phyloP scores from a whole-genome alignment of 2,888 invertebrate genomes.

The Phlogophora meticulosa region DNA sequence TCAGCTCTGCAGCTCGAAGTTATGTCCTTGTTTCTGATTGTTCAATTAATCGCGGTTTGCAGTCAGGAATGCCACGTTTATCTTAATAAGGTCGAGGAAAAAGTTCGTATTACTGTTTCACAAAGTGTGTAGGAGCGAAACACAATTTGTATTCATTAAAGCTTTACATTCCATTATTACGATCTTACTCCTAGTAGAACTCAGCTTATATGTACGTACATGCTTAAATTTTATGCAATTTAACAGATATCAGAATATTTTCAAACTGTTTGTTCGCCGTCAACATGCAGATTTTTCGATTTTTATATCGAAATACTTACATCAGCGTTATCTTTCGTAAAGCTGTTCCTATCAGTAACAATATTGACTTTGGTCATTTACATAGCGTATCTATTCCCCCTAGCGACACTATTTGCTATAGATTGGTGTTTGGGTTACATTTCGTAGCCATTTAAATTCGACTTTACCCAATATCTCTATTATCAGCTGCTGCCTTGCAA shows the following conservation, averaged over 20 bases:
- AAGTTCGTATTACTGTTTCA: conserved; percentile 9
- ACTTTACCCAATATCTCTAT: conserved; percentile 36
- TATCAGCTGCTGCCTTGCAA: conserved; percentile 46
- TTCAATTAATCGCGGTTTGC: neutral
- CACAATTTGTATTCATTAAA: conserved; percentile 5
- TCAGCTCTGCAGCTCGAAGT: neutral
- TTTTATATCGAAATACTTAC: conserved; percentile 44
- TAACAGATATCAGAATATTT: conserved; percentile 1
- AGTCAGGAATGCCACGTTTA: neutral
- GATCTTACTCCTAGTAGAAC: neutral
- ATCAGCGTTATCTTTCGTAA: conserved; percentile 39
- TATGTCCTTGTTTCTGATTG: conserved; percentile 9
- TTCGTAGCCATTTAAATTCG: conserved; percentile 29
- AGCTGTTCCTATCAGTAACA: conserved; percentile 50
- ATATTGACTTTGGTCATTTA: conserved; percentile 57
- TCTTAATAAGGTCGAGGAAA: conserved; percentile 22
- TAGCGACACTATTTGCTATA: conserved; percentile 46
- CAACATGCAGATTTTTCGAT: conserved; percentile 54
- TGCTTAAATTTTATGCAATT: conserved; percentile 14
- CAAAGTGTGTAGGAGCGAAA: neutral
- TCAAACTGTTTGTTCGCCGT: conserved; percentile 18
- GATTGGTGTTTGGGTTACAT: conserved; percentile 43
- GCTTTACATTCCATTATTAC: neutral
- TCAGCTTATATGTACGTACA: neutral
- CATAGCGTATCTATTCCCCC: conserved; percentile 54